Percentiles rank a stretch among this genome's conserved stretches.
Conservation (phyloP, 2,888 invertebrate genomes). For the Spodoptera littoralis region DNA sequence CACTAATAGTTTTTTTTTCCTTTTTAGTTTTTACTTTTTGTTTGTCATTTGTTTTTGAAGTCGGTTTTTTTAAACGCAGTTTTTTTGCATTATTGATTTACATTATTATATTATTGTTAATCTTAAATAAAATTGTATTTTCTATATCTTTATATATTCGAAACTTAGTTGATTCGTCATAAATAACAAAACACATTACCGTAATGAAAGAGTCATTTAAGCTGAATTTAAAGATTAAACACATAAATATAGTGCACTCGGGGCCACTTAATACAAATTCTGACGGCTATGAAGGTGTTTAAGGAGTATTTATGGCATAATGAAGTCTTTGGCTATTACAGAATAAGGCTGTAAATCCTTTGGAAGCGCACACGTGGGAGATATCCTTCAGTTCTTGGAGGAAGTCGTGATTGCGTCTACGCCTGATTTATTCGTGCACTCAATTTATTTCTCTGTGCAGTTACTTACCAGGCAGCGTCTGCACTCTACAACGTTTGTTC, state of each 20-base stretch:
- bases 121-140: too few species aligned
- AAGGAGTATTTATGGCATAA: constrained; percentile 59
- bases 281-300: constrained; percentile 50
- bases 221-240: constrained; percentile 19
- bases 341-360: constrained; percentile 71
- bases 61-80: too few species aligned
- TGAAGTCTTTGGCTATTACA: constrained; percentile 64
- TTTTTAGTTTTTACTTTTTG: too few species aligned
- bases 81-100: too few species aligned
- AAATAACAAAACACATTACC: constrained; percentile 23
- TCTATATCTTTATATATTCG: too few species aligned
- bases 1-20: too few species aligned
- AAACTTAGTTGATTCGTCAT: too few species aligned
- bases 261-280: constrained; percentile 39
- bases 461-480: constrained; percentile 22
- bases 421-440: constrained; percentile 68
- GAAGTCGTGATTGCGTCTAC: constrained; percentile 72
- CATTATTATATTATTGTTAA: too few species aligned
- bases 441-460: constrained; percentile 58
- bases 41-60: too few species aligned
- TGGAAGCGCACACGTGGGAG: constrained; percentile 70
- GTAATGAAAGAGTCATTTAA: constrained; percentile 32
- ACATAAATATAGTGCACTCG: constrained; percentile 37
- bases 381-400: constrained; percentile 65
- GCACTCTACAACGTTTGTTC: constrained; percentile 22